Evolutionary conservation across 2,797 vertebrate genomes (phyloP), one percentile per base, ranked within the genome.

Genomic region (Remorina albescens): DNA sequence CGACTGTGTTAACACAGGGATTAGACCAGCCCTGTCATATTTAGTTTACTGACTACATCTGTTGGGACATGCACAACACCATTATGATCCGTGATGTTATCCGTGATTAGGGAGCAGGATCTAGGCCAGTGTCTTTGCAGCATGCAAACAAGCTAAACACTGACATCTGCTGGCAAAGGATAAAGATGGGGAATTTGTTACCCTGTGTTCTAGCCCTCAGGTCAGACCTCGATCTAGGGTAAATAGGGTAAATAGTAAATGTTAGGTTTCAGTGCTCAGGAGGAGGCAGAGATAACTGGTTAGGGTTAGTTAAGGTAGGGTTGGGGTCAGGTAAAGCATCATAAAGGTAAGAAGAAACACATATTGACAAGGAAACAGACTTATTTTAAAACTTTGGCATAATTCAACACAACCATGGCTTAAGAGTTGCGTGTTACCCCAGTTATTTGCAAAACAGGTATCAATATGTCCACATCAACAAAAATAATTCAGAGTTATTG

Each of bases 161-260:
- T 74, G 84, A 82, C 90, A 85, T 60, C 92, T 91, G 58, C 58
- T 89, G 92, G 77, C 80, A 37, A 19, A 39, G 10, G 36, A 8
- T 0, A 5, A 0, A 0, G 3, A 0, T 26, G 8, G 7, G 15
- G 18, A 15, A 9, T 49, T 0, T 5, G 1, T 1, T 5, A 16
- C 34, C 73, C 59, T 58, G 2, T 25, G 4, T 0, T 0, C 0
- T 36, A 15, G 9, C 57, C 56, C 2, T 30, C 51, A 71, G 71
- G 62, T 18, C n/a, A 12, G 13, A 6, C 25, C 13, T 25, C 46
- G 10, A 0, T 23, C 11, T 8, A 5, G 37, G 37, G 37, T 5
- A 12, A 39, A 21, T 21, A 46, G n/a, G n/a, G n/a, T n/a, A 21
- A 21, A 46, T n/a, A 8, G 44, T 21, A 46, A 46, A 46, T 21